Conservation (phyloP, 2,888 invertebrate species). For the Phengaris alcon region DNA sequence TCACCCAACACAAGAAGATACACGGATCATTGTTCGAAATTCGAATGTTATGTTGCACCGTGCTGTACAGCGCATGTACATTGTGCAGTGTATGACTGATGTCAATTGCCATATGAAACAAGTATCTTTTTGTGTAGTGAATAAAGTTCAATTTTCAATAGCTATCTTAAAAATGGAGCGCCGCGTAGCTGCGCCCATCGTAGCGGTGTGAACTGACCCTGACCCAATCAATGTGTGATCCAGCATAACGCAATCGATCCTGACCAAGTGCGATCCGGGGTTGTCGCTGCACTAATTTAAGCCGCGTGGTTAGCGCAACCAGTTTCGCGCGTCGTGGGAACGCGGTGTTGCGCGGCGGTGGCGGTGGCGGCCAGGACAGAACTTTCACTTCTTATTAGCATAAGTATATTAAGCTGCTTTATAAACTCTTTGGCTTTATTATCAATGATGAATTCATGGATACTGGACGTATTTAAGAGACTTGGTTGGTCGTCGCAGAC, state of each 20-base stretch:
- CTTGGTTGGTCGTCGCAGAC: not conserved
- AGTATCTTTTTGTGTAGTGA: too few species aligned
- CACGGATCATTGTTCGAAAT: too few species aligned
- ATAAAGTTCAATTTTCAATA: too few species aligned
- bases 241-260: not conserved
- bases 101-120: too few species aligned
- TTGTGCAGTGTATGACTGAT: too few species aligned
- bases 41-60: too few species aligned
- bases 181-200: too few species aligned
- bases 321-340: slow-evolving; percentile 77
- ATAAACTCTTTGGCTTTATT: slow-evolving; percentile 1
- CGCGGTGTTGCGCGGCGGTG: slow-evolving; percentile 33
- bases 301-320: slow-evolving; percentile 69
- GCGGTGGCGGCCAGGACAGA: slow-evolving; percentile 11
- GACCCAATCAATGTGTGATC: not conserved
- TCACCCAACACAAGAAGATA: too few species aligned
- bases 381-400: slow-evolving; percentile 28
- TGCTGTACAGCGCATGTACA: too few species aligned
- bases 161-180: too few species aligned
- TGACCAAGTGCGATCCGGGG: slow-evolving; percentile 39
- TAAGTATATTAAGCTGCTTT: not conserved
- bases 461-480: not conserved
- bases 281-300: slow-evolving; percentile 74
- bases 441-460: not conserved
- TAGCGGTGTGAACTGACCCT: too few species aligned